phyloP scores from a whole-genome alignment of 2,797 vertebrate species.

The Masticophis lateralis region DNA sequence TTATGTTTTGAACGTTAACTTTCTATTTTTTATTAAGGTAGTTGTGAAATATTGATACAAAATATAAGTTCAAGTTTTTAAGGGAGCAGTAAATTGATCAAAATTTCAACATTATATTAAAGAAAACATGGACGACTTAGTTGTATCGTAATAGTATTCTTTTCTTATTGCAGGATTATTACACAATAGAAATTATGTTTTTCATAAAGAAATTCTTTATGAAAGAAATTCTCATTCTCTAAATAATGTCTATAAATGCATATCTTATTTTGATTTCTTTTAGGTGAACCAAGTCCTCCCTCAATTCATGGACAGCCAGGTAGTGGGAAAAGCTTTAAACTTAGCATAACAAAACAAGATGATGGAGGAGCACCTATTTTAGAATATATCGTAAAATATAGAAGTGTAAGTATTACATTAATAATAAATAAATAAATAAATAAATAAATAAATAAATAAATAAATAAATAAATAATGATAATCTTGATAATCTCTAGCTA shows the following conservation, averaged over 20 bases:
- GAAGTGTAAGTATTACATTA: slow-evolving; percentile 84
- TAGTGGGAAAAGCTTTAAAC: slow-evolving; percentile 89
- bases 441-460: not conserved
- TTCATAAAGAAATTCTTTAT: not conserved
- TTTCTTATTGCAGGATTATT: not conserved
- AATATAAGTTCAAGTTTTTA: not conserved
- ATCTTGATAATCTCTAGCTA: not conserved
- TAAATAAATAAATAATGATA: not conserved
- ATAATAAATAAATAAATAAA: not conserved
- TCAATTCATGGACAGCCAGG: slow-evolving; percentile 92
- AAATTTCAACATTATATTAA: not conserved
- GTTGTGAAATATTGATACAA: not conserved
- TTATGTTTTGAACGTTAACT: too few species aligned
- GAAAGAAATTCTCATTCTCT: not conserved
- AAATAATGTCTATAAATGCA: not conserved
- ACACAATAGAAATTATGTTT: not conserved
- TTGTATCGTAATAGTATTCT: not conserved
- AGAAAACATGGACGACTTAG: not conserved
- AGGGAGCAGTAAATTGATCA: not conserved
- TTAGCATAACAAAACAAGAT: slow-evolving; percentile 95
- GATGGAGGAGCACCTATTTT: slow-evolving; percentile 97
- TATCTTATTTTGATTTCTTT: not conserved
- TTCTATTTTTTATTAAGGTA: not conserved
- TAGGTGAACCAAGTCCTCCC: slow-evolving; percentile 95
- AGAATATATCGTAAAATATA: slow-evolving; percentile 96